phyloP scores from a whole-genome alignment of 2,888 invertebrate genomes.

The Drosophila pseudotakahashii region DNA sequence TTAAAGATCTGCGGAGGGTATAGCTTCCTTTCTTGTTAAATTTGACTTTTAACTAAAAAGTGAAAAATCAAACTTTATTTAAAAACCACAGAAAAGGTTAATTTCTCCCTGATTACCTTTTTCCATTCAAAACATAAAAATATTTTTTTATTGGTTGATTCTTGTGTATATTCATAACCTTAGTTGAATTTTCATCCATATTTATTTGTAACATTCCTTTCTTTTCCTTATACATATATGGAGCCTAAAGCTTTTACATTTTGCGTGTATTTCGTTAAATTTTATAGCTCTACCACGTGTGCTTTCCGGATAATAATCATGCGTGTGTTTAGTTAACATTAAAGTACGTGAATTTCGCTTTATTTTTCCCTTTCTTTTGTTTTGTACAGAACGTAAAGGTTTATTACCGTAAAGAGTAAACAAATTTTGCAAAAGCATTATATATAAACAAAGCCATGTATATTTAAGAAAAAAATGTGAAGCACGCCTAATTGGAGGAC shows the following conservation, averaged over 20 bases:
- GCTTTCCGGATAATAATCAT: slow-evolving; percentile 15
- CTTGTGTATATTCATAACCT: background rate
- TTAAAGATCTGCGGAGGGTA: too few species aligned
- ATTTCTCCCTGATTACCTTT: too few species aligned
- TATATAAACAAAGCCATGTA: background rate
- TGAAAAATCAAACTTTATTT: too few species aligned
- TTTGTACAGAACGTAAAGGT: slow-evolving; percentile 16
- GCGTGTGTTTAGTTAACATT: slow-evolving; percentile 30
- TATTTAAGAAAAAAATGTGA: background rate
- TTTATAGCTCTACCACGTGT: slow-evolving; percentile 9
- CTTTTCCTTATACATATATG: background rate
- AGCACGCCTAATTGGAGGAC: slow-evolving; percentile 3
- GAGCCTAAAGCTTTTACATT: slow-evolving; percentile 5
- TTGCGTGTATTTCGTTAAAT: slow-evolving; percentile 3
- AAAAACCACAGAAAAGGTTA: too few species aligned
- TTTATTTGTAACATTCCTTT: background rate
- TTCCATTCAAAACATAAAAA: too few species aligned
- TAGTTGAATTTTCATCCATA: too few species aligned
- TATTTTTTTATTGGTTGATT: too few species aligned
- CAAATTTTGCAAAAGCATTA: background rate
- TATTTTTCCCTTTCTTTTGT: background rate
- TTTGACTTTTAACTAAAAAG: too few species aligned
- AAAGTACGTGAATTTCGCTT: slow-evolving; percentile 2
- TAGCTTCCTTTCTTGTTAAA: too few species aligned
- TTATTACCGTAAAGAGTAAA: slow-evolving; percentile 28